Base-by-base conservation (phyloP, 1,140 invertebrate genomes). In the Aphidius ervi region DNA sequence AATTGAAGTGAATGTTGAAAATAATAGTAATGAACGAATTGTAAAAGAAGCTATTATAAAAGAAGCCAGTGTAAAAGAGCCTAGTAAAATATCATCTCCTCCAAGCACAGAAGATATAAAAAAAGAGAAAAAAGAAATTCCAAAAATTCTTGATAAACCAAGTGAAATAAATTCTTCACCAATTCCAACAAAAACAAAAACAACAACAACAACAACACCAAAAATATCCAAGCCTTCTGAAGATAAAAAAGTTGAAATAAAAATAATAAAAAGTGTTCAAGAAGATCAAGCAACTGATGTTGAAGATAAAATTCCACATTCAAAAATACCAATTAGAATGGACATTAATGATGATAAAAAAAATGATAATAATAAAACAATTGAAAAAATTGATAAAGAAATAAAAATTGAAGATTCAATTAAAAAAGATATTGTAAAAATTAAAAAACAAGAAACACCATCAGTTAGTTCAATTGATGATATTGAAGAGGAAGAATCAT, bases 361-460 rank as follows among this genome's bases (percentile, higher is more conserved):
- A 6, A 9, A 61, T 31, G 16, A 58, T 39, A 9, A 61, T 31
- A 9, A 58, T 39, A 23, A 5, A 8, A 43, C 59, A 47, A 57
- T 5, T 10, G 57, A 59, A 58, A 41, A 49, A 57, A 40, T 40
- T 8, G 45, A 46, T 59, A 56, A 58, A 40, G 37, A 57, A 55
- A 42, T 47, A 42, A 42, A 45, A 4, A 70, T 45, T 53, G 63
- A 75, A 20, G 65, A 65, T 57, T 16, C 16, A 0, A 63, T 47
- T 50, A 16, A 64, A 47, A 58, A 47, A 62, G 68, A 63, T 40
- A 69, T 65, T 16, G 65, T 76, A 67, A 20, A 62, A 69, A 10
- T 77, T 67, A 70, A 83, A 72, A 73, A 82, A 70, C 72, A 82
- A 70, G 72, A 74, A 46, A 68, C 69, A 31, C 23, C 23, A 31